A percentile compares a stretch with the other conserved stretches of the same genome.
phyloP scores from a whole-genome alignment of 1,140 invertebrate genomes.

The Diachasmimorpha longicaudata region DNA sequence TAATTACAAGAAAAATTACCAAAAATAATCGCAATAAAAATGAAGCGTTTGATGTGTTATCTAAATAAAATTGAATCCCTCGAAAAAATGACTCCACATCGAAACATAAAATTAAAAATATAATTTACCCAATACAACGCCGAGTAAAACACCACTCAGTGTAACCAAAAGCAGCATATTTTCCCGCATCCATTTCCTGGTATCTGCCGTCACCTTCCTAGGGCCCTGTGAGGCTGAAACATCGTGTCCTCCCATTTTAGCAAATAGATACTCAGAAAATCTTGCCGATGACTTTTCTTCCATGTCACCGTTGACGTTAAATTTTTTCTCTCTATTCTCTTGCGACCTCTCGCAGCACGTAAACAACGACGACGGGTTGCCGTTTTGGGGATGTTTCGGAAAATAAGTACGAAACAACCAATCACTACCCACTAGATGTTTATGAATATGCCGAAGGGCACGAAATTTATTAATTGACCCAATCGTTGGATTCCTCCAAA shows the following conservation, averaged over 20 bases:
- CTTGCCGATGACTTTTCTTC: conserved; percentile 61
- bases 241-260: conserved; percentile 72
- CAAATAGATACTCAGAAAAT: conserved; percentile 78
- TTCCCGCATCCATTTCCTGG: conserved; percentile 72
- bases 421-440: conserved; percentile 50
- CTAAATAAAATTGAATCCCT: too few relatives aligned
- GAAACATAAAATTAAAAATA: conserved; percentile 7
- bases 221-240: conserved; percentile 67
- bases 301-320: conserved; percentile 52
- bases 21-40: too few relatives aligned
- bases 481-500: conserved; percentile 47
- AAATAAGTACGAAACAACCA: conserved; percentile 58
- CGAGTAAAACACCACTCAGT: conserved; percentile 76
- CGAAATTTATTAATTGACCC: conserved; percentile 48
- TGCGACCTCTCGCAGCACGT: conserved; percentile 58
- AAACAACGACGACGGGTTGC: conserved; percentile 61
- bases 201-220: conserved; percentile 69
- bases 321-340: conserved; percentile 49
- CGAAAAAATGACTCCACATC: too few relatives aligned
- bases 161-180: conserved; percentile 81
- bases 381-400: conserved; percentile 61
- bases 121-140: conserved; percentile 72
- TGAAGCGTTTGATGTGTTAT: too few relatives aligned
- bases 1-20: too few relatives aligned
- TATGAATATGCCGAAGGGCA: conserved; percentile 50